Evolutionary conservation across 35 echinoderm and acorn worm genomes (phyloP), one percentile per base, ranked within the genome.

Genomic region (Holothuria glaberrima): DNA sequence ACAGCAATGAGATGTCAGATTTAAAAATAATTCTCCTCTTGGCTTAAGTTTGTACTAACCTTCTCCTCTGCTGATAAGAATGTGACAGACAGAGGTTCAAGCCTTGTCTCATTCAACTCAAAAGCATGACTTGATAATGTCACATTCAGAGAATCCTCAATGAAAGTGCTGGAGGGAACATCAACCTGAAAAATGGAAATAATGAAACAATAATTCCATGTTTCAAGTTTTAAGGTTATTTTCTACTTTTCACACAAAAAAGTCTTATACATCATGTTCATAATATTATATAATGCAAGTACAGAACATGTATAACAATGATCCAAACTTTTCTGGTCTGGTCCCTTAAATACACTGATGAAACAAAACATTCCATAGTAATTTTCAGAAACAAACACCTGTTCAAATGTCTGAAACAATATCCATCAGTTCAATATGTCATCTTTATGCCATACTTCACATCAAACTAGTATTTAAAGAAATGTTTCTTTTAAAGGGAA

Each of bases 121-220:
- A 94, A 68, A 13, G 82, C 41, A 9, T 87, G 18, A 45, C 93
- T 94, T 0, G 72, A 62, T 20, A 94, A 46, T 12, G 30, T 82
- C 31, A 94, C 59, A 26, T 80, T 71, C 10, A 94, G 38, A 33
- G 93, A 80, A 32, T 91, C 89, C 34, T 79, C 3, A 22, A 88
- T 14, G 64, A 94, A 91, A 10, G 89, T 80, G 34, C 88, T 86
- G 38, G 48, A 87, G 3, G 93, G 92, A 29, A 91, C 36, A 80
- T 94, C 83, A 27, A 91, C 89, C 93, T 94, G 58, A 29, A 29
- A 58, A 33, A 65, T 59, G 36, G 0, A 16, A 67, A 73, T 28
- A 52, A 56, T 22, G 18, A 71, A 17, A 16, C 50, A 22, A 52
- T 3, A 33, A 17, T 16, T 24, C 20, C 17, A 59, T 9, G 57